These are phyloP conservation scores for Agelas oroides DNA, from an alignment of 37 sponge, comb jelly and placozoan genomes.

Conservation along the genomic window DNA sequence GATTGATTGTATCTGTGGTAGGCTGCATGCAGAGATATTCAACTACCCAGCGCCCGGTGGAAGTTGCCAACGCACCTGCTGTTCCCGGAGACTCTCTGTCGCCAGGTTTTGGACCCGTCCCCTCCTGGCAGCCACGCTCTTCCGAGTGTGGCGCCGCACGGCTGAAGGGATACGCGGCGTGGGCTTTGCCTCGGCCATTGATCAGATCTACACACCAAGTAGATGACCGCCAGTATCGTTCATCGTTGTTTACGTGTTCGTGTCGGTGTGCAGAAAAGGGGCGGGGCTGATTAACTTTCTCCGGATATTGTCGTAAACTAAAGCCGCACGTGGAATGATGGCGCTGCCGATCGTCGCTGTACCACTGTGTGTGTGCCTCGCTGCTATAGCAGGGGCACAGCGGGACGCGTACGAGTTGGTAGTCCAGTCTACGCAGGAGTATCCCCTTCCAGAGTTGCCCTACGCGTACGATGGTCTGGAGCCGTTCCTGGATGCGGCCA, in stretches of 20 bases:
- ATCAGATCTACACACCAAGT: too few species aligned
- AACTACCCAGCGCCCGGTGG: too few species aligned
- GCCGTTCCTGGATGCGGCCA: conserved; percentile 70
- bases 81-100: conserved; percentile 56
- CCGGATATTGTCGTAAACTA: too few species aligned
- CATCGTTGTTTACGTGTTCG: too few species aligned
- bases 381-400: not conserved
- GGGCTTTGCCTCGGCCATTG: not conserved
- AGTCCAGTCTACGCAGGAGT: conserved; percentile 3
- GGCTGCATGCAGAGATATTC: too few species aligned
- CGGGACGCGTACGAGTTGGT: conserved; percentile 26
- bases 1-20: too few species aligned
- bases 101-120: not conserved
- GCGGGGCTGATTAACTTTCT: too few species aligned
- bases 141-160: conserved; percentile 37
- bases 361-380: not conserved
- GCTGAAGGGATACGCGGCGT: conserved; percentile 24
- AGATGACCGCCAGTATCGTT: too few species aligned
- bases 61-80: conserved; percentile 34
- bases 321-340: too few species aligned
- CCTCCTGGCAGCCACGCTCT: conserved; percentile 17
- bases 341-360: too few species aligned
- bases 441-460: conserved; percentile 69
- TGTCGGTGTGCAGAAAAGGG: too few species aligned
- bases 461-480: conserved; percentile 74